These are phyloP conservation scores for Otolemur garnettii DNA, from an alignment of 2,113 vertebrate genomes.

Conservation along the genomic window DNA sequence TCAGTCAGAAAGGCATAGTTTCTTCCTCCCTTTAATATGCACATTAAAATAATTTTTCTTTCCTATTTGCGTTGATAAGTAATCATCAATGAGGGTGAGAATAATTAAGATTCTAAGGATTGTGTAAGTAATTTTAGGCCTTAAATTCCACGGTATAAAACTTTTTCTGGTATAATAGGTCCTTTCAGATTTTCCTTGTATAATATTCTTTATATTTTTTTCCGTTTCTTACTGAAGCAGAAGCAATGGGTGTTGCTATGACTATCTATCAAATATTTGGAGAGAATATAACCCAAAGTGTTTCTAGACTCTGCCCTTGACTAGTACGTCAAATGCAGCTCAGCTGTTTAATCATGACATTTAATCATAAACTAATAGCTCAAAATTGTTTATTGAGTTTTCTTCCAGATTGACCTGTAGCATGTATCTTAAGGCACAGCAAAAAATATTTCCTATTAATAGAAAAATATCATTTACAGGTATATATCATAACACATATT, in stretches of 20 bases:
- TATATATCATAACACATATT: background rate
- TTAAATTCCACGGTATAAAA: background rate
- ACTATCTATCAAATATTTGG: background rate
- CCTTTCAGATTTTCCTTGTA: background rate
- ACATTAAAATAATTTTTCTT: conserved; percentile 82
- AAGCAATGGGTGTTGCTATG: background rate
- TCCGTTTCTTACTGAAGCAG: background rate
- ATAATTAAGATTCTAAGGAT: conserved; percentile 73
- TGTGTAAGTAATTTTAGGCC: background rate
- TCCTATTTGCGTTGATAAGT: conserved; percentile 81
- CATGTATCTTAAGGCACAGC: background rate
- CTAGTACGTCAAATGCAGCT: background rate
- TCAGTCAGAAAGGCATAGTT: conserved; percentile 76
- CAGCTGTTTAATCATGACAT: background rate
- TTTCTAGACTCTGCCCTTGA: conserved; percentile 24
- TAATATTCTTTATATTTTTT: background rate
- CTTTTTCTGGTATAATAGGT: background rate
- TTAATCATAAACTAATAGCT: conserved; percentile 37
- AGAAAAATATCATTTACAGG: background rate
- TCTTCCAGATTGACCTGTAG: conserved; percentile 1
- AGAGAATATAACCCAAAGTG: background rate
- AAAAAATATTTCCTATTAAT: conserved; percentile 48
- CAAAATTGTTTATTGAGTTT: conserved; percentile 30
- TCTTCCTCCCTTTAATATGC: conserved; percentile 78
- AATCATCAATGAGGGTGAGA: conserved; percentile 67